Base-by-base conservation (phyloP, 92 coral and sea anemone genomes). In the Epizoanthus stellaris region DNA sequence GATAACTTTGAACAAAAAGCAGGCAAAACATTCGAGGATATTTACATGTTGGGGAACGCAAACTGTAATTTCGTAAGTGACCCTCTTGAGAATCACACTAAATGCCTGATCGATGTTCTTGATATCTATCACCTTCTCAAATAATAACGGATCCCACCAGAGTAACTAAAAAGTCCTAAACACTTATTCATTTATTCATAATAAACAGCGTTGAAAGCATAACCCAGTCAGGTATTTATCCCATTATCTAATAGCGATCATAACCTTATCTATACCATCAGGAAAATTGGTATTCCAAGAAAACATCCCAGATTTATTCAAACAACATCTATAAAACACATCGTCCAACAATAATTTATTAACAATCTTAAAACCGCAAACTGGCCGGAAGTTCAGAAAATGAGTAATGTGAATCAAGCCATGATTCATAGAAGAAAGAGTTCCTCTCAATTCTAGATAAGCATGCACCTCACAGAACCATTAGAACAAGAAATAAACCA, bases 391-490 rank as follows among this genome's bases (percentile, higher is more conserved):
- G 52, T 47, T 72, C 11, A 19, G 15, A 49, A 23, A 23, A 23
- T 23, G 25, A 23, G 58, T 9, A 72, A n/a, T 45, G 38, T 72
- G 15, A 47, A 49, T 49, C 47, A 4, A 9, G 19, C 77, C 20
- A 20, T 13, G 42, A 0, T 13, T 16, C 6, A 42, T 42, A 42
- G 45, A 42, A 5, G 45, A 42, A 40, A 2, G n/a, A n/a, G n/a
- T n/a, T n/a, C n/a, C 4, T 42, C 7, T 52, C 77, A 47, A 45
- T 72, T 36, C 47, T 49, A 16, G 76, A 72, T 47, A 72, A 72
- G 7, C 77, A 72, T 39, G 77, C 60, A 49, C 77, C 60, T 21
- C 47, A 12, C 7, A 52, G 60, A 72, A 72, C 77, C 4, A 72
- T 72, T 23, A 52, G 77, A 49, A 47, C 34, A 45, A 45, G 52